These are phyloP conservation scores for Anthopleura sola DNA, from an alignment of 64 coral and sea anemone genomes.

Conservation along the genomic window DNA sequence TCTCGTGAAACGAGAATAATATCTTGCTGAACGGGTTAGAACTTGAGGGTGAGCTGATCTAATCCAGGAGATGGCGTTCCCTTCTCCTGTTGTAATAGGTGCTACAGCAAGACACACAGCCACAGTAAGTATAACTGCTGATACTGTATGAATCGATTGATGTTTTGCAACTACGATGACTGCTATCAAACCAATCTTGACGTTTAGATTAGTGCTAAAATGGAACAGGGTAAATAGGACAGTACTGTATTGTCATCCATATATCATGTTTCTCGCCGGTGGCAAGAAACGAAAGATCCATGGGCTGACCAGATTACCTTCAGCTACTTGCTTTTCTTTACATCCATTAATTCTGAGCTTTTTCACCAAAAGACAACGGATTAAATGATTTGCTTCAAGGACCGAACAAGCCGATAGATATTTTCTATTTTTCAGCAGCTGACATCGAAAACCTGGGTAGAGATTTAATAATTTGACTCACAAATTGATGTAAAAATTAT, in stretches of 20 bases:
- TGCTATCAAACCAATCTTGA: neutral
- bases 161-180: neutral
- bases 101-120: conserved; percentile 75
- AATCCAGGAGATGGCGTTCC: neutral
- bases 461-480: too few species aligned
- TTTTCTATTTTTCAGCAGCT: too few species aligned
- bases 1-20: too few species aligned
- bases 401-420: too few species aligned
- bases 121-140: conserved; percentile 57
- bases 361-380: neutral
- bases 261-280: neutral
- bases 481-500: neutral
- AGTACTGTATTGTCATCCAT: too few species aligned
- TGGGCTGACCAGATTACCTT: neutral
- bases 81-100: conserved; percentile 27
- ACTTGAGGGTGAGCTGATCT: neutral
- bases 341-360: neutral
- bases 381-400: neutral
- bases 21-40: too few species aligned
- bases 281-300: neutral
- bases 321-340: neutral
- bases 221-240: neutral
- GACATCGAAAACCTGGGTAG: too few species aligned
- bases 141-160: neutral
- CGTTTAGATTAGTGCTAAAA: neutral